These are phyloP conservation scores for Clusia tigrina DNA, from an alignment of 2,888 invertebrate species.

Conservation along the genomic window DNA sequence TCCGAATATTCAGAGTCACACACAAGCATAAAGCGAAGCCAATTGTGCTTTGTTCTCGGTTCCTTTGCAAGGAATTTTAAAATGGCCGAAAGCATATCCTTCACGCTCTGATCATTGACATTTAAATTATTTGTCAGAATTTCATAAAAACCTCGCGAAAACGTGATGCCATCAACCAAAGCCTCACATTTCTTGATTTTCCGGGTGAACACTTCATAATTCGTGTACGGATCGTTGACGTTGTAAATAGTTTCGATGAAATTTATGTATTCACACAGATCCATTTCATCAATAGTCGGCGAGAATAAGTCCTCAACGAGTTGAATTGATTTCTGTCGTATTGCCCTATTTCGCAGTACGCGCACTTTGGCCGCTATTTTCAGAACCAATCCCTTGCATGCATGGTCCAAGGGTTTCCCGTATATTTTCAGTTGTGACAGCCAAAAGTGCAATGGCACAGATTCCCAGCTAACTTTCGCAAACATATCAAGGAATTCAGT, in stretches of 20 bases:
- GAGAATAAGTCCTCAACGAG: slow-evolving; percentile 39
- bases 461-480: slow-evolving; percentile 49
- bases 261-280: slow-evolving; percentile 45
- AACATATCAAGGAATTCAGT: slow-evolving; percentile 33
- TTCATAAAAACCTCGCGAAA: slow-evolving; percentile 35
- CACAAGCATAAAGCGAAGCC: slow-evolving; percentile 42
- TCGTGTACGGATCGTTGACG: slow-evolving; percentile 39
- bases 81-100: too few relatives aligned
- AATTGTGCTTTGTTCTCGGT: slow-evolving; percentile 39
- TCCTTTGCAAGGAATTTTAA: slow-evolving; percentile 25
- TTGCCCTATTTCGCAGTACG: slow-evolving; percentile 41
- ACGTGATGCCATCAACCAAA: too few relatives aligned
- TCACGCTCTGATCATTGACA: neutral
- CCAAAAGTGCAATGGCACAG: slow-evolving; percentile 55
- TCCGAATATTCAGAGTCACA: slow-evolving; percentile 22
- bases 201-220: neutral
- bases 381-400: slow-evolving; percentile 39
- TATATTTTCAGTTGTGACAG: slow-evolving; percentile 32
- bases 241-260: slow-evolving; percentile 52
- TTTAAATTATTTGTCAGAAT: slow-evolving; percentile 17
- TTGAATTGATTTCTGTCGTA: slow-evolving; percentile 38
- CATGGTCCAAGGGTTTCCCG: slow-evolving; percentile 2
- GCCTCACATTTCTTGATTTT: neutral
- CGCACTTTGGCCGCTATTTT: slow-evolving; percentile 46
- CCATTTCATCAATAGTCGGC: slow-evolving; percentile 38